Conservation (phyloP, 1,140 invertebrate genomes). For the Drosophila orena region DNA sequence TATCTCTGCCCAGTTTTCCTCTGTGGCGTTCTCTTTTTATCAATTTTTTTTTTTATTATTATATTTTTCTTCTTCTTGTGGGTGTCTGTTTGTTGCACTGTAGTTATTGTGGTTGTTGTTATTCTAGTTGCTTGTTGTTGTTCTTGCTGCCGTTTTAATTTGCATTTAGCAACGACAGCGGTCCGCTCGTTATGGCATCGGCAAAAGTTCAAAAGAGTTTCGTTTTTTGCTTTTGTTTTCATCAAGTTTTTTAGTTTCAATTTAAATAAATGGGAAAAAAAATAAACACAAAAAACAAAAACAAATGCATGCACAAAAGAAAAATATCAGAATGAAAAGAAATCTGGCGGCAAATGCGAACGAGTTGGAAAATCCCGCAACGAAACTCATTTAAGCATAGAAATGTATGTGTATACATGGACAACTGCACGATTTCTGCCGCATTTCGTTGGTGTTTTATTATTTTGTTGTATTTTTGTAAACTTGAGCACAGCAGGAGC, state of each 20-base stretch:
- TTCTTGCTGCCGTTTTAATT: conserved; percentile 57
- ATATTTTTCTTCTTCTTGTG: conserved; percentile 18
- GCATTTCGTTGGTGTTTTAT: conserved; percentile 1
- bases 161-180: conserved; percentile 66
- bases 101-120: conserved; percentile 10
- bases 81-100: conserved; percentile 12
- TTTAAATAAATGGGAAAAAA: conserved; percentile 60
- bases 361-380: conserved; percentile 12
- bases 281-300: no score
- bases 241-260: conserved; percentile 56
- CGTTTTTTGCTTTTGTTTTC: conserved; percentile 26
- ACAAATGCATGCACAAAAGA: conserved; percentile 9
- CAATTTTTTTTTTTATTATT: conserved; percentile 1
- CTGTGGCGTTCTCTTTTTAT: conserved; percentile 13
- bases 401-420: conserved; percentile 1
- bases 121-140: conserved; percentile 21
- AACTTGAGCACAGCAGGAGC: conserved; percentile 27
- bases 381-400: conserved; percentile 6
- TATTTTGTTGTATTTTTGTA: conserved; percentile 1
- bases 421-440: conserved; percentile 9
- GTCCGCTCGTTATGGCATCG: conserved; percentile 69
- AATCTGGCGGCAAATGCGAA: conserved; percentile 23
- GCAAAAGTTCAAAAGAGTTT: conserved; percentile 68
- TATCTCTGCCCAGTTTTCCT: conserved; percentile 8
- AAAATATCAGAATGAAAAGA: conserved; percentile 36